Base-by-base conservation (phyloP, 2,113 vertebrate species). In the Hydrochoerus hydrochaeris region DNA sequence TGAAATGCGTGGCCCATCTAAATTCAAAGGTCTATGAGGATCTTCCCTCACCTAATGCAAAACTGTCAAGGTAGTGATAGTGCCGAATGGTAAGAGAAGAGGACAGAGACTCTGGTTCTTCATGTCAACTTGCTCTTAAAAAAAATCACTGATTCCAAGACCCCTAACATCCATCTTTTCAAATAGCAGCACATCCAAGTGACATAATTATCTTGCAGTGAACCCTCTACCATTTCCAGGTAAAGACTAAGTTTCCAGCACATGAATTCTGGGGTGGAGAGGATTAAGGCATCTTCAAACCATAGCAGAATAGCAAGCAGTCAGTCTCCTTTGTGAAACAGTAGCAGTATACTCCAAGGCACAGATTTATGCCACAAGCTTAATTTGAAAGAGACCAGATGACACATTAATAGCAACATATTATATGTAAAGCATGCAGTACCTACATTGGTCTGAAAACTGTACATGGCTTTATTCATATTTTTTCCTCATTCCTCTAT, bases 81-180 rank as follows among this genome's bases (percentile, higher is more conserved):
- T 3, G 1, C 1, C 28, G 6, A 1, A 12, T 1, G 28, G 17
- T 1, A 30, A 30, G 7, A 30, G 26, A 17, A 5, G 4, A 85
- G 32, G 28, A 2, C 44, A 49, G 62, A 65, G 83, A 46, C 5
- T 35, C 20, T 49, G 20, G 12, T 12, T 85, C 32, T 67, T 49
- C 11, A 14, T 16, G 32, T 67, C 44, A 67, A 67, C 3, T 49
- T 11, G 20, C 32, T 52, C 44, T 26, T 35, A 13, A 22, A n/a
- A 71, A 1, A 71, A 73, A 7, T 38, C 54, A 38, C 9, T 38
- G 3, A 71, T 14, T 54, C 0, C 30, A 16, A 28, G 3, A 38
- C 16, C 16, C 2, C 24, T 41, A 73, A 38, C 7, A 20, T n/a
- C 20, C 28, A 73, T 54, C 63, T n/a, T 24, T 52, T 26, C 10